Evolutionary conservation across 2,113 vertebrate species (phyloP).

Genomic region (Podiceps cristatus): DNA sequence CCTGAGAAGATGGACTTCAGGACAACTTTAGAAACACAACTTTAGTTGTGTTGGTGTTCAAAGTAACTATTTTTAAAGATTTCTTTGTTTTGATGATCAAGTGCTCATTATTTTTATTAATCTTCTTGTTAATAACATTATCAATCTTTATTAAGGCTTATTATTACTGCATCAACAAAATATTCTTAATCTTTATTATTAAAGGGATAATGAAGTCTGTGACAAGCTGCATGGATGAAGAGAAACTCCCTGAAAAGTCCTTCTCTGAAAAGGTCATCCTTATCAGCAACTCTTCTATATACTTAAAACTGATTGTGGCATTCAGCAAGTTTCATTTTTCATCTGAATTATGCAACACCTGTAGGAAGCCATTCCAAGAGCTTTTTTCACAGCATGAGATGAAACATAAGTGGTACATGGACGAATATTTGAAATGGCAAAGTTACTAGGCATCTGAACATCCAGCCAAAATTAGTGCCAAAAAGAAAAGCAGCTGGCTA

Average conservation of each 20-base stretch:
- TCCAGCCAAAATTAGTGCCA: neutral
- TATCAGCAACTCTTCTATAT: constrained; percentile 33
- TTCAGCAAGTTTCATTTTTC: constrained; percentile 51
- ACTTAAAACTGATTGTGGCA: constrained; percentile 51
- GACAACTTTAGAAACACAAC: neutral
- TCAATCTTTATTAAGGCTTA: neutral
- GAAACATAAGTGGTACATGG: constrained; percentile 1
- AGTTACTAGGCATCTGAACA: neutral
- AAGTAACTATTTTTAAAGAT: neutral
- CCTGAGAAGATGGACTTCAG: neutral
- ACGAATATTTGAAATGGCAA: neutral
- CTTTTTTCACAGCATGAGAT: constrained; percentile 33
- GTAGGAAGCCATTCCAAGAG: constrained; percentile 37
- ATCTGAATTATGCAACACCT: constrained; percentile 45
- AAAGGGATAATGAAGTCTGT: neutral
- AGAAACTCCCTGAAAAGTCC: constrained; percentile 17
- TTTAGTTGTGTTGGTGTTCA: neutral
- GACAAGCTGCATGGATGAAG: neutral
- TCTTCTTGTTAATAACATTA: neutral
- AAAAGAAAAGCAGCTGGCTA: constrained; percentile 11
- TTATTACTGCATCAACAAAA: neutral
- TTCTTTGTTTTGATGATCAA: neutral
- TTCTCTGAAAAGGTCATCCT: constrained; percentile 35
- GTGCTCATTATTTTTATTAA: neutral
- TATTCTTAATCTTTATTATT: neutral